Conservation (phyloP, 30 jellyfish, hydroid and myxozoan genomes). For the Aurelia sp. region DNA sequence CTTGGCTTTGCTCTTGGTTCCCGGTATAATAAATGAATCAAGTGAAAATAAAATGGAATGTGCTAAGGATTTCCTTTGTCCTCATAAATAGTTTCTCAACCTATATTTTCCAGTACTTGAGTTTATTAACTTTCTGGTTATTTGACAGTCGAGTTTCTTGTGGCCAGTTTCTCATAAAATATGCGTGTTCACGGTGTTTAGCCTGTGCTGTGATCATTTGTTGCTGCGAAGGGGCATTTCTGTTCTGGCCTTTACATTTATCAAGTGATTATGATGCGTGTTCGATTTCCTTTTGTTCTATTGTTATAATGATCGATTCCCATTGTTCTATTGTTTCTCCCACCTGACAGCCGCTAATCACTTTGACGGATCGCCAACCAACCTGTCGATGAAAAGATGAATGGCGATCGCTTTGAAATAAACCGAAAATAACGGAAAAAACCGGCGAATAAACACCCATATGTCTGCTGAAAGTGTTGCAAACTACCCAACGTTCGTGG, state of each 20-base stretch:
- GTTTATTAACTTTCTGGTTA: not conserved
- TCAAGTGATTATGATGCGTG: conserved; percentile 13
- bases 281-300: conserved; percentile 50
- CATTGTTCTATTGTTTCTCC: too few species aligned
- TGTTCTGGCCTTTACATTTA: conserved; percentile 16
- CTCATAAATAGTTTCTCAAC: not conserved
- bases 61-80: not conserved
- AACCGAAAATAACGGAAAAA: not conserved
- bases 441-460: not conserved
- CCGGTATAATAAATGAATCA: too few species aligned
- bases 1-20: too few species aligned
- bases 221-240: conserved; percentile 42
- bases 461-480: conserved; percentile 44
- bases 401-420: conserved; percentile 33
- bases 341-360: conserved; percentile 47
- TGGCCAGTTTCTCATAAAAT: too few species aligned
- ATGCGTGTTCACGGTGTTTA: too few species aligned
- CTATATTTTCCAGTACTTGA: not conserved
- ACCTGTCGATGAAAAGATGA: conserved; percentile 40
- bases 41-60: not conserved
- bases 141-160: too few species aligned
- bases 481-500: conserved; percentile 57
- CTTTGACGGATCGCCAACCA: conserved; percentile 57
- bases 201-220: not conserved
- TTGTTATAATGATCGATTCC: not conserved